Evolutionary conservation across 1,140 invertebrate genomes (phyloP).

Genomic region (Spodoptera frugiperda): DNA sequence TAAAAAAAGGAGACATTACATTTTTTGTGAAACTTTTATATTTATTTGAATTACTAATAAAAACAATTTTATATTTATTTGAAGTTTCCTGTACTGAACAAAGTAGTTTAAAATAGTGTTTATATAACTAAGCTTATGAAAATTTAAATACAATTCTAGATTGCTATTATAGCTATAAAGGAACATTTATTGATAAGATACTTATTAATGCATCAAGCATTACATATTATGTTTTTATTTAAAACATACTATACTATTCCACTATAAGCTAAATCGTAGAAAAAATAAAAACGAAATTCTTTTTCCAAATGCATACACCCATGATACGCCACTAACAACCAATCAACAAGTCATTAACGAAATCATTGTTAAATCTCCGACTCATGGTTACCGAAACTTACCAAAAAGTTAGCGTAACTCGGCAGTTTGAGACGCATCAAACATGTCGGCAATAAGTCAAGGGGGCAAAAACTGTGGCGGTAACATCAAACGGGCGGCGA

Average conservation of each 20-base stretch:
- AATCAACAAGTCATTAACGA: slow-evolving; percentile 45
- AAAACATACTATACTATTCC: neutral
- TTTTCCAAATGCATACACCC: neutral
- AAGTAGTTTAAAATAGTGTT: too few relatives aligned
- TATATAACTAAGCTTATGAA: too few relatives aligned
- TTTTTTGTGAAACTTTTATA: too few relatives aligned
- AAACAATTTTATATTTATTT: too few relatives aligned
- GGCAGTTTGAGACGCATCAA: slow-evolving; percentile 36
- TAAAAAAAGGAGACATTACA: too few relatives aligned
- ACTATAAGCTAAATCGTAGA: neutral
- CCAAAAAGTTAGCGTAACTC: slow-evolving; percentile 42
- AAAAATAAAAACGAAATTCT: neutral
- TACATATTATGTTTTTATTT: too few relatives aligned
- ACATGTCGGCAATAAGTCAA: slow-evolving; percentile 73
- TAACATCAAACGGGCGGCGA: slow-evolving; percentile 72
- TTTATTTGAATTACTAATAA: too few relatives aligned
- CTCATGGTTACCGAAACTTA: slow-evolving; percentile 35
- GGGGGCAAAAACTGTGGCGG: slow-evolving; percentile 71
- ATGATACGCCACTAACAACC: slow-evolving; percentile 1
- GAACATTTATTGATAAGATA: too few relatives aligned
- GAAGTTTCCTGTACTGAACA: too few relatives aligned
- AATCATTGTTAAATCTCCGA: slow-evolving; percentile 8
- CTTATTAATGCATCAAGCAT: too few relatives aligned
- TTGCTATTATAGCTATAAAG: too few relatives aligned
- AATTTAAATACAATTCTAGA: too few relatives aligned